Percentiles rank a stretch among this genome's conserved stretches.
These are phyloP conservation scores for Argyrosomus japonicus DNA, from an alignment of 2,113 vertebrate species.

Conservation along the genomic window DNA sequence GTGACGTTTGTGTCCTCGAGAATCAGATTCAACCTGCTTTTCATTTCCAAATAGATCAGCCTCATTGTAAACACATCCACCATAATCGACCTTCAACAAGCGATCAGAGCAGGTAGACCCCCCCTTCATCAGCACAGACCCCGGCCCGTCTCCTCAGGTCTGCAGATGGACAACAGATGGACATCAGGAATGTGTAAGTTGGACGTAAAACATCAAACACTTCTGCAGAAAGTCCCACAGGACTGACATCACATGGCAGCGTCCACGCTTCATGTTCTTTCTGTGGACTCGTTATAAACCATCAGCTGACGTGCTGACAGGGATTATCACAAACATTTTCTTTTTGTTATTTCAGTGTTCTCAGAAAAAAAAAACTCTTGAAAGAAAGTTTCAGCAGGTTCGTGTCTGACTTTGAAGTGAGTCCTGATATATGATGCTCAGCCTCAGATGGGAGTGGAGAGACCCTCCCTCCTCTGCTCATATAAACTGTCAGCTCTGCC, in stretches of 20 bases:
- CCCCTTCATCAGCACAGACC: background rate
- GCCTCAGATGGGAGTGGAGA: conserved; percentile 2
- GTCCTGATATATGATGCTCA: conserved; percentile 18
- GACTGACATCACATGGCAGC: background rate
- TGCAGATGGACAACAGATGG: conserved; percentile 76
- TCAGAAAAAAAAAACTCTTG: background rate
- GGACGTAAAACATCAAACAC: conserved; percentile 53
- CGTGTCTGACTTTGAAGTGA: background rate
- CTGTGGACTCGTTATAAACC: background rate
- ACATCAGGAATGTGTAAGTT: conserved; percentile 63
- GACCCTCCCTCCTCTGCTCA: conserved; percentile 13
- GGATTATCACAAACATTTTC: too few species aligned
- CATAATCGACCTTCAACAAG: background rate
- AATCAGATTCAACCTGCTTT: background rate
- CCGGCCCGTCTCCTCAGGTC: background rate
- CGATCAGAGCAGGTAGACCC: background rate
- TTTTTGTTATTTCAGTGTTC: background rate
- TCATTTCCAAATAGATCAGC: background rate
- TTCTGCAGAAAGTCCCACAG: background rate
- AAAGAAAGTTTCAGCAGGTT: background rate
- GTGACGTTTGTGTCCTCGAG: background rate
- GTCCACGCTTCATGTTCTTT: background rate
- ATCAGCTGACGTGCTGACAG: background rate
- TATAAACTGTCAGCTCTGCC: background rate
- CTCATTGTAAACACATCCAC: background rate